Percentiles rank a stretch among this genome's conserved stretches.
These are phyloP conservation scores for Ormyrus nitidulus DNA, from an alignment of 2,888 invertebrate species.

Conservation along the genomic window DNA sequence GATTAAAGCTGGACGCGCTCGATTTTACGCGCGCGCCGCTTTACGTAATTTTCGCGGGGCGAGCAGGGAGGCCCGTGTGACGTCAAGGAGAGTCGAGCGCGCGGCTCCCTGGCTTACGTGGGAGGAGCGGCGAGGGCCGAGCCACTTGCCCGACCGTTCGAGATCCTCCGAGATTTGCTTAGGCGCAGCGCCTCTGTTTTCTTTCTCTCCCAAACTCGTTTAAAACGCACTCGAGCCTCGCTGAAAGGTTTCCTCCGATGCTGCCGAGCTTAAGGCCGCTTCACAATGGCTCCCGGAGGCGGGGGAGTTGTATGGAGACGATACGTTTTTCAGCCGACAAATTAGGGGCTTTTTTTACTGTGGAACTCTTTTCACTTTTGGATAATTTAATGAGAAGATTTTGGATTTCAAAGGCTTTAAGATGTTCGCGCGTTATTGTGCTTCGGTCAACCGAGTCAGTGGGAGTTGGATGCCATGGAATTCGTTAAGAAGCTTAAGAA, in stretches of 20 bases:
- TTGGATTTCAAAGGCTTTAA: too few relatives aligned
- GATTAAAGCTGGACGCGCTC: not conserved
- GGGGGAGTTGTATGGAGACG: too few relatives aligned
- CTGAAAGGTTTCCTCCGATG: slow-evolving; percentile 2
- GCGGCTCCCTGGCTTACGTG: slow-evolving; percentile 39
- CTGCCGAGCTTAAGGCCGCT: not conserved
- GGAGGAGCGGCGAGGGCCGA: not conserved
- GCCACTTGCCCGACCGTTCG: slow-evolving; percentile 19
- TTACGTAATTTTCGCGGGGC: slow-evolving; percentile 38
- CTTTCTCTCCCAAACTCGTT: slow-evolving; percentile 42
- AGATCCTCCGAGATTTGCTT: slow-evolving; percentile 48
- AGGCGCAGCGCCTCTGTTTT: not conserved
- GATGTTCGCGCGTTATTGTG: too few relatives aligned
- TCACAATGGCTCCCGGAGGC: not conserved
- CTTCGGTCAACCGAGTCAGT: too few relatives aligned
- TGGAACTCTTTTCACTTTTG: too few relatives aligned
- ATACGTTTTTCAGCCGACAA: too few relatives aligned
- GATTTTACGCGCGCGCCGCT: not conserved
- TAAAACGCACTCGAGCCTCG: slow-evolving; percentile 9
- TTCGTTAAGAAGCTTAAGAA: too few relatives aligned
- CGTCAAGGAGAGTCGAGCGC: not conserved
- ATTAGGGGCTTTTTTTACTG: too few relatives aligned
- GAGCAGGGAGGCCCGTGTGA: not conserved
- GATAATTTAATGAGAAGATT: too few relatives aligned
- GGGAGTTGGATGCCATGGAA: too few relatives aligned